phyloP scores from a whole-genome alignment of 2,888 invertebrate species.

The Dyspetes luteomarginatus region DNA sequence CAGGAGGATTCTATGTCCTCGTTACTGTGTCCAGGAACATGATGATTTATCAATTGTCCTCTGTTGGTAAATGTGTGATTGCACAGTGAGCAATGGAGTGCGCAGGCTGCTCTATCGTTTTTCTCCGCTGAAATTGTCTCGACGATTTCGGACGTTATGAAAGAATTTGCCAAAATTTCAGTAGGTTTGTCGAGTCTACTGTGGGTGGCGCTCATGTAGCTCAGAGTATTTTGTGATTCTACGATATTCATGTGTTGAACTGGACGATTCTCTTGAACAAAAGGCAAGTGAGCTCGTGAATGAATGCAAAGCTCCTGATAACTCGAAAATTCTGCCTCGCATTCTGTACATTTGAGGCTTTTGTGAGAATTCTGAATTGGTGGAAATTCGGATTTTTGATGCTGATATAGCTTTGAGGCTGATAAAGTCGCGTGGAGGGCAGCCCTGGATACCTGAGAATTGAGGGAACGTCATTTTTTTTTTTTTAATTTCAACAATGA shows the following conservation, averaged over 20 bases:
- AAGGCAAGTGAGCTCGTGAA: slow-evolving; percentile 75
- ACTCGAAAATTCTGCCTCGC: slow-evolving; percentile 74
- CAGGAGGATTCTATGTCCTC: slow-evolving; percentile 75
- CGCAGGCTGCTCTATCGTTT: slow-evolving; percentile 75
- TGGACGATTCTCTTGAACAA: slow-evolving; percentile 74
- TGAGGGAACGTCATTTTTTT: background rate
- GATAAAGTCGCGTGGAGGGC: slow-evolving; percentile 73
- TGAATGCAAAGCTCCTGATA: slow-evolving; percentile 79
- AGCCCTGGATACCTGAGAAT: slow-evolving; percentile 75
- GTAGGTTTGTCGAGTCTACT: slow-evolving; percentile 55
- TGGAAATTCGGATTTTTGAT: slow-evolving; percentile 75
- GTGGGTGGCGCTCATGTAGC: slow-evolving; percentile 47
- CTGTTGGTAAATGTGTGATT: slow-evolving; percentile 78
- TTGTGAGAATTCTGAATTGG: slow-evolving; percentile 74
- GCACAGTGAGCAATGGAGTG: slow-evolving; percentile 78
- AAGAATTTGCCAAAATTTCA: slow-evolving; percentile 3
- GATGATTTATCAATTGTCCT: slow-evolving; percentile 77
- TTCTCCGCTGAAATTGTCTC: slow-evolving; percentile 37
- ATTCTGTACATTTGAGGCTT: slow-evolving; percentile 77
- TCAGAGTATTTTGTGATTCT: slow-evolving; percentile 74
- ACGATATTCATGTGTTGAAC: slow-evolving; percentile 79
- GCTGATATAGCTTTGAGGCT: slow-evolving; percentile 74
- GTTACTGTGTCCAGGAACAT: slow-evolving; percentile 73
- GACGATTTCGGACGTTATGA: slow-evolving; percentile 63
- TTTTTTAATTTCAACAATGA: no score